Percentiles rank a stretch among this genome's conserved stretches.
These are phyloP conservation scores for Chaetorhynchus papuensis DNA, from an alignment of 2,113 vertebrate genomes.

Conservation along the genomic window DNA sequence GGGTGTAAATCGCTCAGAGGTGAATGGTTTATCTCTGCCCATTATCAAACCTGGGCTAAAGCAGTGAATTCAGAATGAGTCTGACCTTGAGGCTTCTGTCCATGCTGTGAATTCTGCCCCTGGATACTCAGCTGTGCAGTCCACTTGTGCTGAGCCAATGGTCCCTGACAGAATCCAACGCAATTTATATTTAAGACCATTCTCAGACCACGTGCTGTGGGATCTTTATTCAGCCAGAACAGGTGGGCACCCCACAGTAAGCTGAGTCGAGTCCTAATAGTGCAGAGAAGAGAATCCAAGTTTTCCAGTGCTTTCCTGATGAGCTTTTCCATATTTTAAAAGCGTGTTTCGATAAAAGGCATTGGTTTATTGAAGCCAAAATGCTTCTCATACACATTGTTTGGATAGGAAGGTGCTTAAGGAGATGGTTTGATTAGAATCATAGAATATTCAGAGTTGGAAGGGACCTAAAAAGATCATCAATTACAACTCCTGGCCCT, in stretches of 20 bases:
- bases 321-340: background rate
- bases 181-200: background rate
- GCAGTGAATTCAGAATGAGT: background rate
- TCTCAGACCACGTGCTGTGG: background rate
- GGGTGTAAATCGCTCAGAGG: background rate
- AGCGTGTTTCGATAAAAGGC: background rate
- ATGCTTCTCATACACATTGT: background rate
- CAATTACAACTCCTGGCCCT: background rate
- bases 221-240: background rate
- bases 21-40: background rate
- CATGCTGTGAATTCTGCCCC: background rate
- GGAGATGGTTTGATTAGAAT: background rate
- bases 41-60: background rate
- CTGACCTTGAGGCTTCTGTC: background rate
- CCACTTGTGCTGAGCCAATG: fast-evolving
- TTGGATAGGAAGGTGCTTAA: background rate
- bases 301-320: background rate
- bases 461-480: background rate
- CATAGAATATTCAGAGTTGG: background rate
- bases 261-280: background rate
- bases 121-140: background rate
- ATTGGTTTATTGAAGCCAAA: background rate
- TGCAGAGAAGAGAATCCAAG: background rate
- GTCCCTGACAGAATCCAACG: background rate
- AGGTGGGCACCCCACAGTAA: background rate